Evolutionary conservation across 2,888 invertebrate genomes (phyloP), one percentile per base, ranked within the genome.

Genomic region (Drosophila yooni): DNA sequence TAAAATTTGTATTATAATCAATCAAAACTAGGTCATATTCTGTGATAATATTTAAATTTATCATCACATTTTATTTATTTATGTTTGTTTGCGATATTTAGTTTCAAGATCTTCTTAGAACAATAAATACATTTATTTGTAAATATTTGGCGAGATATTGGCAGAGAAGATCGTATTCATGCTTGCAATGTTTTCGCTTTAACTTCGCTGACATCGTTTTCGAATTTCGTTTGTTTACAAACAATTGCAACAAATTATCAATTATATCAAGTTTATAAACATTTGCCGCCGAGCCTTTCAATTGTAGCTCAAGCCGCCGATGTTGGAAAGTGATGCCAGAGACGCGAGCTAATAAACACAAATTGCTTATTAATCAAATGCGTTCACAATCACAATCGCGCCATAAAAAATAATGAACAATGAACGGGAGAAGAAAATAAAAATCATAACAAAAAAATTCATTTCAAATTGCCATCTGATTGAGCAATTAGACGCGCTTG

Each of bases 341-440:
- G 81, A 81, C 78, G 67, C 81, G 82, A 74, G 82, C 82, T 81
- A 83, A 83, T 83, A 74, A 82, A 82, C 82, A 79, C 81, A 84
- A 84, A 82, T 89, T 91, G 82, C 81, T 81, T 81, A 76, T 83
- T 82, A 84, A 81, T 83, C 83, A 74, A 83, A 82, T 72, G 76
- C 70, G 64, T 63, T 64, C 70, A 70, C 83, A 72, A 76, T 64
- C 73, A 56, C 83, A 72, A 76, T 71, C 68, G 60, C 46, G 65
- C 64, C 60, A 82, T 76, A 70, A 76, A 74, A 70, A 21, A 46
- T 8, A 72, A 70, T 60, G 68, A 70, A 68, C 62, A 71, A 81
- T 68, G 59, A 74, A 38, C 27, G 52, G 8, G 38, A 34, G 68
- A 68, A 48, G 59, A 34, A 56, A 59, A 48, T 15, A 27, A 38